Percentiles rank a stretch among this genome's conserved stretches.
phyloP scores from a whole-genome alignment of 2,797 vertebrate species.

The Hoplostethus mediterraneus region DNA sequence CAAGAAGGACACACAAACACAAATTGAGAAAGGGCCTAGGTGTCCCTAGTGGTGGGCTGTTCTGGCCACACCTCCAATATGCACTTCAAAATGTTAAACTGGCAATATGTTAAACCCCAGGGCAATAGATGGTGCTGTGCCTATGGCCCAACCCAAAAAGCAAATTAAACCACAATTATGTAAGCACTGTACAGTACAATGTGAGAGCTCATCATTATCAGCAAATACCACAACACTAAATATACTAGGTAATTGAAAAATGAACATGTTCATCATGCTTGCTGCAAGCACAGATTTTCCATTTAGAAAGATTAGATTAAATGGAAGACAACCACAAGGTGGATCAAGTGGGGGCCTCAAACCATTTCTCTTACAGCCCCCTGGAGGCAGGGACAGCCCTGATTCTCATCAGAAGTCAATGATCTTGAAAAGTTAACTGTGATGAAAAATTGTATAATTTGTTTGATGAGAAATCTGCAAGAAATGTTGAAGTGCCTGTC shows the following conservation, averaged over 20 bases:
- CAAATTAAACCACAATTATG: background rate
- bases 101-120: too few species aligned
- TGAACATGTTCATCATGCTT: background rate
- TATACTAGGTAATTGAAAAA: background rate
- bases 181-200: background rate
- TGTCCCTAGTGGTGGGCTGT: too few species aligned
- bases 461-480: background rate
- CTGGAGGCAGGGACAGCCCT: background rate
- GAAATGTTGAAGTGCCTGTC: background rate
- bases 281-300: background rate
- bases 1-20: too few species aligned
- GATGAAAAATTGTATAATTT: background rate
- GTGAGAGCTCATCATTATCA: background rate
- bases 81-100: too few species aligned
- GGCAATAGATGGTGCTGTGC: too few species aligned
- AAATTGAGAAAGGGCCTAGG: too few species aligned
- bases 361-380: background rate
- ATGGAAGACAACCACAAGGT: background rate
- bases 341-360: constrained; percentile 4
- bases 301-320: background rate
- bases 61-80: too few species aligned
- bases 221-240: background rate
- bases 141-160: too few species aligned
- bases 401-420: background rate
- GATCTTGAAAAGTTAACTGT: background rate